Evolutionary conservation across 2,797 vertebrate genomes (phyloP).

Genomic region (Naso thynnoides): DNA sequence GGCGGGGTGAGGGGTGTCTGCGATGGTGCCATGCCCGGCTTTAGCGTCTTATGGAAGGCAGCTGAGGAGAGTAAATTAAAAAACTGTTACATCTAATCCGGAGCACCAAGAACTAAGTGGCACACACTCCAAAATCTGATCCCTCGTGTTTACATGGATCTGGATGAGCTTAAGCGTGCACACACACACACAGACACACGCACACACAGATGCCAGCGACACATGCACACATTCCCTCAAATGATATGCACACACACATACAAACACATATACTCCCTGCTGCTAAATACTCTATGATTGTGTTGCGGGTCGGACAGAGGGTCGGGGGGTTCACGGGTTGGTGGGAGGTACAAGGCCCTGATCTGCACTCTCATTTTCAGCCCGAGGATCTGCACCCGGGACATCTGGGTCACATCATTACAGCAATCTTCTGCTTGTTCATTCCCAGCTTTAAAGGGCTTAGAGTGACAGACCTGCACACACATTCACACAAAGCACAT

Average conservation of each 20-base stretch:
- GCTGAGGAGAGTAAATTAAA: constrained; percentile 84
- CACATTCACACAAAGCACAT: constrained; percentile 25
- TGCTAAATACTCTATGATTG: constrained; percentile 74
- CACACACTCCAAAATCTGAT: constrained; percentile 82
- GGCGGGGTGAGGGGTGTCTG: constrained; percentile 15
- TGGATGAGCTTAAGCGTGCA: constrained; percentile 69
- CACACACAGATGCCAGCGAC: constrained; percentile 1
- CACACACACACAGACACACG: constrained; percentile 35
- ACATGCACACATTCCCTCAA: constrained; percentile 39
- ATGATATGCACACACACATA: constrained; percentile 30
- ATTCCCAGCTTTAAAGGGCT: constrained; percentile 79
- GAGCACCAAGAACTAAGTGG: constrained; percentile 82
- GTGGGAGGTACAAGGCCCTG: constrained; percentile 51
- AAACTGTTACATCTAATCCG: constrained; percentile 84
- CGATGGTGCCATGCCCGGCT: constrained; percentile 48
- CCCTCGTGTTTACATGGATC: constrained; percentile 80
- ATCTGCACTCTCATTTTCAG: constrained; percentile 86
- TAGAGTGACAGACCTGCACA: constrained; percentile 60
- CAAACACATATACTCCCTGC: constrained; percentile 41
- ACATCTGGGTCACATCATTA: constrained; percentile 86
- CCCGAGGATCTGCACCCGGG: constrained; percentile 72
- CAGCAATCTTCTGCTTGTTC: constrained; percentile 83
- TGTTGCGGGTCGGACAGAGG: constrained; percentile 52
- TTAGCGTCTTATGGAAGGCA: constrained; percentile 78
- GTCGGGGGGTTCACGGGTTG: background rate